Evolutionary conservation across 1,140 invertebrate genomes (phyloP).

Genomic region (Vanessa atalanta): DNA sequence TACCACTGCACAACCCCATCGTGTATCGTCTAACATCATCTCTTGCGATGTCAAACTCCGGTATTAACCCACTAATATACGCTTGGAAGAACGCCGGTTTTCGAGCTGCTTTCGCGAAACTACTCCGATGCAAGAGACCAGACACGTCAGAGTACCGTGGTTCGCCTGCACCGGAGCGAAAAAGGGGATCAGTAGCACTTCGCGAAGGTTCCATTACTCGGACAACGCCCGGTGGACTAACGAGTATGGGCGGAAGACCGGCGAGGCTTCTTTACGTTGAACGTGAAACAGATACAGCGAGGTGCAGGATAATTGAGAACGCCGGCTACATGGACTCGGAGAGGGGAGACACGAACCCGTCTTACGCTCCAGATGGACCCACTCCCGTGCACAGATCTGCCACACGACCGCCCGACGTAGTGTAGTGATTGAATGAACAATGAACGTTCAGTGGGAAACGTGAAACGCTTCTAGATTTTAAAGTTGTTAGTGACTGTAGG

Average conservation of each 20-base stretch:
- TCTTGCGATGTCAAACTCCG: conserved; percentile 87
- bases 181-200: conserved; percentile 69
- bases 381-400: conserved; percentile 66
- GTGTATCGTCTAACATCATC: conserved; percentile 86
- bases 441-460: conserved; percentile 74
- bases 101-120: conserved; percentile 84
- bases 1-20: conserved; percentile 76
- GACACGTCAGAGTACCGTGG: conserved; percentile 77
- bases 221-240: conserved; percentile 53
- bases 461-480: conserved; percentile 77
- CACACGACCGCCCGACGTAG: conserved; percentile 55
- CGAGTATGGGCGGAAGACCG: conserved; percentile 58
- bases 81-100: conserved; percentile 90
- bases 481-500: conserved; percentile 69
- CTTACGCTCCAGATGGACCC: conserved; percentile 71
- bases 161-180: conserved; percentile 67
- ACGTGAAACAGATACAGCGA: conserved; percentile 58
- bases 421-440: conserved; percentile 63
- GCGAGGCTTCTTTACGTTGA: conserved; percentile 69
- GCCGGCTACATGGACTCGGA: conserved; percentile 74
- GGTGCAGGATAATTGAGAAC: conserved; percentile 79
- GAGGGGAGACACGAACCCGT: conserved; percentile 68
- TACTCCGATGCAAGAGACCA: conserved; percentile 83
- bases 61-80: conserved; percentile 89
- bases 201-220: conserved; percentile 72